Base-by-base conservation (phyloP, 2,888 invertebrate genomes). In the Toxonevra muliebris region DNA sequence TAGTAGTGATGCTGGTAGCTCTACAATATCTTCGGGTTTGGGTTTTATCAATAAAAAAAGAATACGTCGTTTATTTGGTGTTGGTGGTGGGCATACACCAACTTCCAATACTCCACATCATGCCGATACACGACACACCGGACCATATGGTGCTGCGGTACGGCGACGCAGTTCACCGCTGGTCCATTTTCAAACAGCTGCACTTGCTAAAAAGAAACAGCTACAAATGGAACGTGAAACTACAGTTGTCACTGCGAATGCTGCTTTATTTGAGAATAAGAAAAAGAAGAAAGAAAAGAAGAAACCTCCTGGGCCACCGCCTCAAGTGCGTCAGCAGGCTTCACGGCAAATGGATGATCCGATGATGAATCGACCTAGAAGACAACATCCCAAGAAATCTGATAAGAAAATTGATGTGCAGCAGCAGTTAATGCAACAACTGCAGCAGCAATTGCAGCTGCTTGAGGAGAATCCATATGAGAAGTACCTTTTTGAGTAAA, bases 281-380 rank as follows among this genome's bases (percentile, higher is more conserved):
- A 78, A 80, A 69, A 76, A 76, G 71, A 76, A 80, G 64, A 84
- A 84, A 74, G 79, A 83, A 76, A 82, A 81, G 66, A 80, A 82
- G 70, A 81, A 80, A 57, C 77, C 79, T 17, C 80, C 77, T 0
- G 83, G 81, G 12, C 82, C 83, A 13, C 84, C 84, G n/a, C 76
- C 82, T 2, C 80, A 81, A 42, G 72, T 73, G 19, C 75, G 78
- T 1, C 68, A 71, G 78, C 75, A 79, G 53, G 70, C 77, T 0
- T 76, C 80, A 13, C 75, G 80, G 12, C 76, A 79, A 71, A 81
- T 83, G 81, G 84, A 80, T 8, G 84, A 84, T 79, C 84, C 84
- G 1, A 70, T 83, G 69, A 84, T 82, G 83, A 81, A 84, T 74
- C 82, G 84, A 0, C 84, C 84, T 3, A 76, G 84, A 30, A 80